These are phyloP conservation scores for Aphaenogaster floridana DNA, from an alignment of 1,140 invertebrate species.

Conservation along the genomic window DNA sequence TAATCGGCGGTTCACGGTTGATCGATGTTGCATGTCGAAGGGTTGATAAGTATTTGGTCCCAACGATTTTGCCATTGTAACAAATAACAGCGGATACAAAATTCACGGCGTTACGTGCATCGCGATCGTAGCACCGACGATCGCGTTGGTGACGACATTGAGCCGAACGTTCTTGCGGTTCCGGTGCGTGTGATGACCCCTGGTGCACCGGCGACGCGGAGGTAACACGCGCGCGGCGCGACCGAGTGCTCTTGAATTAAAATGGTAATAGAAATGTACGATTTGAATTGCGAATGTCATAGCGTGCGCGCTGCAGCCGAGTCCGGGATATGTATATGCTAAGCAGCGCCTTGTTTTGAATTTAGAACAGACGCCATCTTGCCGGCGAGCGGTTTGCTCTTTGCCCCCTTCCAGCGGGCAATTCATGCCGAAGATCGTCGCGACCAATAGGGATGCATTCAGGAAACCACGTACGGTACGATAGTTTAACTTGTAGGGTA, in stretches of 20 bases:
- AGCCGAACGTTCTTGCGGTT: conserved; percentile 25
- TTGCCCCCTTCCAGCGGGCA: conserved; percentile 81
- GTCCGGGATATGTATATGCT: conserved; percentile 85
- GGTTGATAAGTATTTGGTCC: background rate
- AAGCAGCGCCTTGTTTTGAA: conserved; percentile 86
- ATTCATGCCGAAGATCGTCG: conserved; percentile 81
- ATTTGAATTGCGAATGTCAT: conserved; percentile 87
- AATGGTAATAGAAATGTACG: conserved; percentile 87
- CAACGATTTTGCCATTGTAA: background rate
- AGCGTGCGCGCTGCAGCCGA: conserved; percentile 81
- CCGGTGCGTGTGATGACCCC: conserved; percentile 34
- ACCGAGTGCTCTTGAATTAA: conserved; percentile 77
- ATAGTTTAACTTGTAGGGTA: conserved; percentile 68
- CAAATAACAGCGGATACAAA: background rate
- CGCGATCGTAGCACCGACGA: background rate
- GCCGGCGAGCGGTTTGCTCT: conserved; percentile 84
- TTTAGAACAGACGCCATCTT: conserved; percentile 86
- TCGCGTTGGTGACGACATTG: background rate
- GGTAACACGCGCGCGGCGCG: conserved; percentile 65
- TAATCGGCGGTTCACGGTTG: conserved; percentile 24
- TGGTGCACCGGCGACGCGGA: conserved; percentile 37
- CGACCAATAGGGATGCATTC: conserved; percentile 81
- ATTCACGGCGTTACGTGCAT: background rate
- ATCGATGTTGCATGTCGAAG: background rate
- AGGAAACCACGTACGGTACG: conserved; percentile 77